A percentile compares a stretch with the other conserved stretches of the same genome.
phyloP scores from a whole-genome alignment of 2,113 vertebrate species.

The Dascyllus trimaculatus region DNA sequence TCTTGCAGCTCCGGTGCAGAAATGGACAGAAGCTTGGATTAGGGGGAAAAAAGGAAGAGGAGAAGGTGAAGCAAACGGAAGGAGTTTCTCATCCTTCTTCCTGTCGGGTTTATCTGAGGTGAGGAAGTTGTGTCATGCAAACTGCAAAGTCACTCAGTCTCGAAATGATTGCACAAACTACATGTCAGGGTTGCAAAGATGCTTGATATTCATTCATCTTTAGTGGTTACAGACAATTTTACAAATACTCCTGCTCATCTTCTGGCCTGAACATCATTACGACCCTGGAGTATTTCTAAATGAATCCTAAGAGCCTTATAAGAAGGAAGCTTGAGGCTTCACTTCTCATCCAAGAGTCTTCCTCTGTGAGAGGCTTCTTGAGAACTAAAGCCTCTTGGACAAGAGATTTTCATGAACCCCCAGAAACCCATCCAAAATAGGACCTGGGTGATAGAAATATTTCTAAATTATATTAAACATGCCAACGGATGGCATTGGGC shows the following conservation, averaged over 20 bases:
- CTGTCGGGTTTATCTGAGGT: constrained; percentile 51
- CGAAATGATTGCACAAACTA: not conserved
- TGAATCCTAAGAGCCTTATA: not conserved
- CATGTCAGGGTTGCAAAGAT: constrained; percentile 13
- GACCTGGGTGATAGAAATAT: no score
- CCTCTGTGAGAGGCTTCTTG: no score
- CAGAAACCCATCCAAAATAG: no score
- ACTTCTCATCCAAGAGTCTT: no score
- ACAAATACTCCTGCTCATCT: not conserved
- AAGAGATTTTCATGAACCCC: no score
- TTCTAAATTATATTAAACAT: no score
- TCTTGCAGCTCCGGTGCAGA: constrained; percentile 28
- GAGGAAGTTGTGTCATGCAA: constrained; percentile 12
- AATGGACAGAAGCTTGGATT: constrained; percentile 36
- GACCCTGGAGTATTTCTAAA: not conserved
- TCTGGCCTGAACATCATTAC: not conserved
- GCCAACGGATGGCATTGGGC: no score
- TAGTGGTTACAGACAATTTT: not conserved
- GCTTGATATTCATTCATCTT: not conserved
- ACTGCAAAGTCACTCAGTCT: not conserved
- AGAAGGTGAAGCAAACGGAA: constrained; percentile 6
- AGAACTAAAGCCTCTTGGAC: no score
- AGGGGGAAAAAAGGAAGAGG: constrained; percentile 7
- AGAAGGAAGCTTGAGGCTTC: not conserved
- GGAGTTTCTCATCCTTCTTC: constrained; percentile 15